A percentile compares a stretch with the other conserved stretches of the same genome.
phyloP scores from a whole-genome alignment of 2,888 invertebrate genomes.

The Aphidoletes aphidimyza region DNA sequence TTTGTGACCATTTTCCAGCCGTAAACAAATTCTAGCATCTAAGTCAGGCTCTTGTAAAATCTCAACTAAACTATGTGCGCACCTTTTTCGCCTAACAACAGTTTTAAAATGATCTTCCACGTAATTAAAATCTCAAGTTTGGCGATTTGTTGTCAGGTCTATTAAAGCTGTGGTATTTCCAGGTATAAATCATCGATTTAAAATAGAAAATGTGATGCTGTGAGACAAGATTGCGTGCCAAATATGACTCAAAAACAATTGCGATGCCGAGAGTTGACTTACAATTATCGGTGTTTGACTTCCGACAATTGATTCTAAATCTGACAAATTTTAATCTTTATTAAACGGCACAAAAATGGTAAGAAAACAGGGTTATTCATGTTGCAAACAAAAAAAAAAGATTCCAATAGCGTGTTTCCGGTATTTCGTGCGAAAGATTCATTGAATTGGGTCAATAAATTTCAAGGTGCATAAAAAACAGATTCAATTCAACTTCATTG shows the following conservation, averaged over 20 bases:
- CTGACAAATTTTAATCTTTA: no score
- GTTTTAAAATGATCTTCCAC: not conserved
- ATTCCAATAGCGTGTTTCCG: no score
- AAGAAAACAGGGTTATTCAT: no score
- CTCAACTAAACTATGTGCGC: not conserved
- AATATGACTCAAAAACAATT: constrained; percentile 9
- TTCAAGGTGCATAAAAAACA: not conserved
- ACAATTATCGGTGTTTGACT: not conserved
- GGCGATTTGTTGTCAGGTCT: not conserved
- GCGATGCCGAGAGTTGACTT: not conserved
- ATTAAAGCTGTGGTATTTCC: not conserved
- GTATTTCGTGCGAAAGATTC: not conserved
- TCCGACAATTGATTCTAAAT: constrained; percentile 20
- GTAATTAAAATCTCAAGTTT: no score
- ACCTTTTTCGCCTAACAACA: not conserved
- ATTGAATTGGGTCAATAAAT: not conserved
- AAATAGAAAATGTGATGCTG: no score
- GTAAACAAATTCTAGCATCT: not conserved
- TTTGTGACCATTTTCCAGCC: not conserved
- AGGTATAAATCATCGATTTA: not conserved
- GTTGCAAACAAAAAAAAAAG: no score
- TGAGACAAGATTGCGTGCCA: constrained; percentile 15
- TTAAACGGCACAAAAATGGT: not conserved
- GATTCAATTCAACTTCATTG: not conserved
- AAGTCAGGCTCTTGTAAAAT: not conserved